Evolutionary conservation across 2,888 invertebrate species (phyloP), one percentile per base, ranked within the genome.

Genomic region (Auanema freiburgensis): DNA sequence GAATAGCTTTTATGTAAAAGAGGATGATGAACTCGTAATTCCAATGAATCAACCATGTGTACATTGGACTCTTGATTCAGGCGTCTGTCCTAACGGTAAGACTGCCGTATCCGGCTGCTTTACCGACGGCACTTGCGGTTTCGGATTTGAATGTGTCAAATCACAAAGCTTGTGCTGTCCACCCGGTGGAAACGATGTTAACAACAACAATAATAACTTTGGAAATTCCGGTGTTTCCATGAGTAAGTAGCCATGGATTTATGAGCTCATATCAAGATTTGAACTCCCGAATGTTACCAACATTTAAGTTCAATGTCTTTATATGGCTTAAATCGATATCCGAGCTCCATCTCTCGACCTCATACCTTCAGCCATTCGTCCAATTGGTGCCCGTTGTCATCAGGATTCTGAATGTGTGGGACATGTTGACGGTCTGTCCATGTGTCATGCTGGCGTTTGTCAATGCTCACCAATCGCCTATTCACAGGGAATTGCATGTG

Each of bases 391-490:
- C 33, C 71, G 71, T 25, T 78, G 78, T 60, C 61, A 66, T 50
- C 57, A 65, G 23, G 68, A 71, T 62, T 63, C 65, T 25, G 74
- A 78, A 59, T 79, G 79, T 59, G 71, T 69, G 56, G 78, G 79
- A 18, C 66, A 67, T 58, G 53, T 58, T 24, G 70, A 71, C 23
- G 78, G 78, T 10, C 68, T 79, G 23, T 70, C 78, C 46, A 67
- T 71, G 62, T 79, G 79, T 59, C 70, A 74, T 53, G 72, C 68
- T 42, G 67, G 71, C 46, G 72, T 71, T 21, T 79, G 79, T 61
- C 68, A 72, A 50, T 79, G 79, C 59, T 67, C 72, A 18, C 74
- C 78, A 24, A 71, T 72, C 56, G 79, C 78, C 61, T 71, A 70
- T 69, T 57, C 74, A 49, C 70, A 73, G 52, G 76, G 76, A 60